Base-by-base conservation (phyloP, 2,113 vertebrate genomes). In the Monarcha castaneiventris region DNA sequence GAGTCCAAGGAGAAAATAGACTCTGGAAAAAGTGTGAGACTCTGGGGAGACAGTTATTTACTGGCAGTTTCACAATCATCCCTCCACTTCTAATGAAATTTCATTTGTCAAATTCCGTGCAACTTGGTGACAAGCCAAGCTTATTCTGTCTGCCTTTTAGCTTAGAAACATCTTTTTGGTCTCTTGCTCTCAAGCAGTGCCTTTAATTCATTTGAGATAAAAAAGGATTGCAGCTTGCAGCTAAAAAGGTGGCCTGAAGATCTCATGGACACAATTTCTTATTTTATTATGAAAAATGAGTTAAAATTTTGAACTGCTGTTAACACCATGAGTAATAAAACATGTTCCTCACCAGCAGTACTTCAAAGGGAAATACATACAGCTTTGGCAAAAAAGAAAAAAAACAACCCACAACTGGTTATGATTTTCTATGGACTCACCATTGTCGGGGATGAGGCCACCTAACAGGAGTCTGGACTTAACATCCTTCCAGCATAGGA, bases 41-140 rank as follows among this genome's bases (percentile, higher is more conserved):
- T 87, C 84, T 66, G 56, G 83, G 86, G 92, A 96, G 77, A 94
- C 61, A 92, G 69, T 91, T 95, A 92, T 91, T 97, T 95, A 94
- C 74, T 93, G 80, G 67, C 86, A 94, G 90, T 71, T 94, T 91
- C 80, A 95, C 76, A 86, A 75, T 81, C 16, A 0, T 62, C 72
- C 51, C 73, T 89, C 83, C 82, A 75, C 87, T 89, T 82, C 66
- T 92, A 96, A 96, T 89, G 90, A 92, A 96, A 94, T 94, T 91
- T 93, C 67, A 86, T 97, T 97, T 49, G 81, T 93, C 95, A 96
- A 84, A 82, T 79, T 84, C 92, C 52, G 46, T 59, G 80, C 61
- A 87, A 29, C 61, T 41, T 80, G 90, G 84, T 84, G 93, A 90
- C 64, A 93, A 84, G 91, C 95, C 94, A 97, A 86, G 54, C 44